These are phyloP conservation scores for Epizoanthus rinbou DNA, from an alignment of 92 coral and sea anemone species.

Conservation along the genomic window DNA sequence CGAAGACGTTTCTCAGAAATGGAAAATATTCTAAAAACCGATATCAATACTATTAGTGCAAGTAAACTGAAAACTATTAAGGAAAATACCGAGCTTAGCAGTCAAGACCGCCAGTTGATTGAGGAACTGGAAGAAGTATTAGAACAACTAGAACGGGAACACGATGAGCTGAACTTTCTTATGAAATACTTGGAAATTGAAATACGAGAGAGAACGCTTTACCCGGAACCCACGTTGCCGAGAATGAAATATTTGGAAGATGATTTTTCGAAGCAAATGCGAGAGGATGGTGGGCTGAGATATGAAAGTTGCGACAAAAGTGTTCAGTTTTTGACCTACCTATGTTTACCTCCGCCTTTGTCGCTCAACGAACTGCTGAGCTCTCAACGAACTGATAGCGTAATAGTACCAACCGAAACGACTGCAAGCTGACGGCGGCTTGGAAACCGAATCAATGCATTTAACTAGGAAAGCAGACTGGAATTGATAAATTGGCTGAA, in stretches of 20 bases:
- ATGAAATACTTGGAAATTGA: slow-evolving; percentile 88
- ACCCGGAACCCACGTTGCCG: slow-evolving; percentile 85
- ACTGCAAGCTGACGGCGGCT: slow-evolving; percentile 7
- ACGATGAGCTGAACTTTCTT: slow-evolving; percentile 74
- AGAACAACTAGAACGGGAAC: slow-evolving; percentile 73
- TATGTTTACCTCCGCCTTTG: slow-evolving; percentile 92
- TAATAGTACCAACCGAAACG: neutral
- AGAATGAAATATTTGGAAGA: slow-evolving; percentile 75
- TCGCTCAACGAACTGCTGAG: slow-evolving; percentile 60
- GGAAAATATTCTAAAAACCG: slow-evolving; percentile 74
- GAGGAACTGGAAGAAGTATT: slow-evolving; percentile 79
- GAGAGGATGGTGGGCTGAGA: slow-evolving; percentile 84
- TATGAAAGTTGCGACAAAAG: slow-evolving; percentile 86
- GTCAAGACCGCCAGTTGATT: slow-evolving; percentile 77
- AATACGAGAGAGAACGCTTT: slow-evolving; percentile 79
- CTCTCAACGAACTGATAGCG: neutral
- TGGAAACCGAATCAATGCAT: no score
- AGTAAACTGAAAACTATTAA: slow-evolving; percentile 53
- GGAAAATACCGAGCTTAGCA: slow-evolving; percentile 59
- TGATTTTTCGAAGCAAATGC: slow-evolving; percentile 92
- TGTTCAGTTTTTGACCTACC: slow-evolving; percentile 74
- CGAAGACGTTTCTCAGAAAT: slow-evolving; percentile 73
- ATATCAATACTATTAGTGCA: slow-evolving; percentile 51
- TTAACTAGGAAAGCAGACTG: no score
- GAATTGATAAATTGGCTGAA: no score